phyloP scores from a whole-genome alignment of 2,888 invertebrate species.

The Oxytorus armatus region DNA sequence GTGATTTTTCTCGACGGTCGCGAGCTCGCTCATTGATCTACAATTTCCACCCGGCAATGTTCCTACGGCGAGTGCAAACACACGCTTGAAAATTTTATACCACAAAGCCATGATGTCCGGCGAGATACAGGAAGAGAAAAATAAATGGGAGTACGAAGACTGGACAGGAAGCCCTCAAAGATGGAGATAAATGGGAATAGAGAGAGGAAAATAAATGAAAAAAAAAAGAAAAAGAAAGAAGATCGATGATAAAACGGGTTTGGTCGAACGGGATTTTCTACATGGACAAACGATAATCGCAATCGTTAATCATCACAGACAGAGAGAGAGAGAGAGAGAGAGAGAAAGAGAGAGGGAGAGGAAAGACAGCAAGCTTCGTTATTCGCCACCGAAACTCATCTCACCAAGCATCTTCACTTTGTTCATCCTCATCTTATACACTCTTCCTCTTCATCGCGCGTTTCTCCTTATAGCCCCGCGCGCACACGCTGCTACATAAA shows the following conservation, averaged over 20 bases:
- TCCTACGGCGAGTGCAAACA: neutral
- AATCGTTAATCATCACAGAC: slow-evolving; percentile 57
- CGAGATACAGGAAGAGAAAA: slow-evolving; percentile 48
- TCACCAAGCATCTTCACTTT: slow-evolving; percentile 44
- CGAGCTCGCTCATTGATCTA: slow-evolving; percentile 23
- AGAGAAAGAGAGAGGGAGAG: too few relatives aligned
- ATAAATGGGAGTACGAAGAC: slow-evolving; percentile 24
- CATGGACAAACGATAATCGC: slow-evolving; percentile 52
- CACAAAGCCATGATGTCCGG: neutral
- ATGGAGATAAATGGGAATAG: slow-evolving; percentile 34
- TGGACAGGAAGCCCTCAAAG: neutral
- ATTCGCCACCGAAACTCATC: slow-evolving; percentile 67
- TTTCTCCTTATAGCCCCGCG: slow-evolving; percentile 40
- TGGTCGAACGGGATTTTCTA: slow-evolving; percentile 49
- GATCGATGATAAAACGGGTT: slow-evolving; percentile 47
- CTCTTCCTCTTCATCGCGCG: slow-evolving; percentile 55
- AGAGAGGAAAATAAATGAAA: slow-evolving; percentile 19
- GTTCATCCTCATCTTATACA: slow-evolving; percentile 49
- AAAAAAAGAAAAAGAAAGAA: slow-evolving; percentile 25
- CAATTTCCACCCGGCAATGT: slow-evolving; percentile 47
- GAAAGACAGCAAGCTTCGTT: slow-evolving; percentile 44
- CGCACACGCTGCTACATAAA: slow-evolving; percentile 36
- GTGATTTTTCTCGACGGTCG: neutral
- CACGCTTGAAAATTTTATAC: slow-evolving; percentile 11
- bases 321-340: slow-evolving; percentile 1